Percentiles rank a stretch among this genome's conserved stretches.
phyloP scores from a whole-genome alignment of 2,888 invertebrate species.

The Luperina testacea region DNA sequence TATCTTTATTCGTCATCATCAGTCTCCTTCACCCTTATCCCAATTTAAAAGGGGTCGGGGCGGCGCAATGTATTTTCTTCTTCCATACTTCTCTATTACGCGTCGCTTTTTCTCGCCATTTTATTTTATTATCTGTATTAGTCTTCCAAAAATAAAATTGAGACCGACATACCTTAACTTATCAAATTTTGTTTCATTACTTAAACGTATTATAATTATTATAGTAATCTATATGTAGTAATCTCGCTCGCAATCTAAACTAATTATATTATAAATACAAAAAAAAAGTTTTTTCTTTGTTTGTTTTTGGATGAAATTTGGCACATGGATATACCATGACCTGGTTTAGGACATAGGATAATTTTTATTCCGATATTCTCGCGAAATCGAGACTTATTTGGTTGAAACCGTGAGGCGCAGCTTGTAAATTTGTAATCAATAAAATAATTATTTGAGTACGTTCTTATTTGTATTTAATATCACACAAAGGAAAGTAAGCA shows the following conservation, averaged over 20 bases:
- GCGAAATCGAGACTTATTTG: too few species aligned
- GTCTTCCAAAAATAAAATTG: background rate
- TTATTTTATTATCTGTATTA: background rate
- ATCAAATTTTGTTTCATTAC: background rate
- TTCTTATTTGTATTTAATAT: background rate
- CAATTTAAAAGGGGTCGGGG: background rate
- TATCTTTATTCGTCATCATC: background rate
- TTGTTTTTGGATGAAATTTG: too few species aligned
- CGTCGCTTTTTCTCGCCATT: background rate
- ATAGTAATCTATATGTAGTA: background rate
- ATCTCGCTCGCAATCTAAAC: background rate
- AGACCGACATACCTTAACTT: background rate
- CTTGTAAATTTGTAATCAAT: background rate
- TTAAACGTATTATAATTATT: background rate
- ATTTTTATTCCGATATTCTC: background rate
- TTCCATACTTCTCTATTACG: background rate
- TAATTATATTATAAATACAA: too few species aligned
- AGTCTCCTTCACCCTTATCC: too few species aligned
- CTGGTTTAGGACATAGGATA: too few species aligned
- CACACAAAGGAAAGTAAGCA: slow-evolving; percentile 1
- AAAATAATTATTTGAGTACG: background rate
- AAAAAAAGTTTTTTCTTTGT: too few species aligned
- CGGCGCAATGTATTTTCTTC: background rate
- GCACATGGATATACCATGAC: too few species aligned
- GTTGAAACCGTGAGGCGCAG: too few species aligned